Base-by-base conservation (phyloP, 2,797 vertebrate genomes). In the Periparus ater region DNA sequence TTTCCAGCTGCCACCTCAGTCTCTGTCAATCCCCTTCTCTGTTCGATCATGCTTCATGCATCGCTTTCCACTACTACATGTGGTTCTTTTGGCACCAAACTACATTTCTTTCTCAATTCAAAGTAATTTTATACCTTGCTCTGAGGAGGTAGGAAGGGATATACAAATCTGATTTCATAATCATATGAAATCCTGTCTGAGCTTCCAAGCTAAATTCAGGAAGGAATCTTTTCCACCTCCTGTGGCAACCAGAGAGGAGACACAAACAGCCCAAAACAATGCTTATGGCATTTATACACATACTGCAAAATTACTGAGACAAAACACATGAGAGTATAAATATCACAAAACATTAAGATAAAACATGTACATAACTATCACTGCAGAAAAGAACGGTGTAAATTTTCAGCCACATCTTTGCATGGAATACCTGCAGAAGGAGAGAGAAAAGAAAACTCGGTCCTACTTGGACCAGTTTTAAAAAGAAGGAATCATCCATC, bases 11-110 rank as follows among this genome's bases (percentile, higher is more conserved):
- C 38, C 0, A 3, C 29, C n/a, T 60, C n/a, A 30, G 10, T 18
- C 38, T 60, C 25, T 34, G 60, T 53, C 68, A 73, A 40, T 5
- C 4, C 14, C 20, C 29, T 60, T 67, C 47, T 40, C 47, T 47
- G 14, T 25, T 60, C 0, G 4, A 60, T 30, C 29, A 53, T 0
- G 0, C 26, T 47, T 88, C n/a, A 36, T 42, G 23, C 26, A 60
- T 66, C 0, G 0, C 20, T 73, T 66, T 73, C 53, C 61, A 73
- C 18, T 26, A 47, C 29, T 26, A 30, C 29, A 27, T 47, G 53
- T 73, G 53, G 53, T 9, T 73, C 12, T 20, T 73, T 12, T 73
- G 61, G 76, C 54, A 73, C n/a, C n/a, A 62, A 70, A 62, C 11
- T 4, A 62, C 42, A 48, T 21, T 77, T 62, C 48, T 50, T 78